Conservation (phyloP, 1,140 invertebrate genomes). For the Meloidogyne hapla region DNA sequence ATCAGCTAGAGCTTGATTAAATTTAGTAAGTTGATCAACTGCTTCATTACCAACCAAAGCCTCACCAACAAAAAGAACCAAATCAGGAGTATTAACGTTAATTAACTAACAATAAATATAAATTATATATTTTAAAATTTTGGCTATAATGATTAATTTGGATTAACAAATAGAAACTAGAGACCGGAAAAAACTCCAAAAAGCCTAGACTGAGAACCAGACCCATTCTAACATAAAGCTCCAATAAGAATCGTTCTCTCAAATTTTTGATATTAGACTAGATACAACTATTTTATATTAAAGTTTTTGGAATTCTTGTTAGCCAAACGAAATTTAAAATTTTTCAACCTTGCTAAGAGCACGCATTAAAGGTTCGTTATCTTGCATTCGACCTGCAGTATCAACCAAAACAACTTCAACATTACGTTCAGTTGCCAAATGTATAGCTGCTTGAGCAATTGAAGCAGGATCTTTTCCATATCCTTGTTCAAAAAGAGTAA, state of each 20-base stretch:
- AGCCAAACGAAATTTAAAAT: background rate
- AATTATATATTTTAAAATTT: no score
- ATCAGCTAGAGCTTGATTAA: conserved; percentile 85
- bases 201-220: no score
- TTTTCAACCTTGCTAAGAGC: conserved; percentile 79
- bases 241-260: no score
- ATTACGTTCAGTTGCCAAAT: conserved; percentile 75
- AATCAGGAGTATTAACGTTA: conserved; percentile 87
- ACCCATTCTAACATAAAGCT: no score
- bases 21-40: conserved; percentile 96
- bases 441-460: conserved; percentile 93
- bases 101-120: conserved; percentile 70
- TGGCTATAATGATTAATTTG: no score
- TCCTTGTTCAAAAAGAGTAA: conserved; percentile 93
- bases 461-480: conserved; percentile 98
- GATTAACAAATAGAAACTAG: no score
- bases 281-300: no score
- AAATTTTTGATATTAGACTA: no score
- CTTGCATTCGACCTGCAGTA: conserved; percentile 98
- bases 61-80: conserved; percentile 97
- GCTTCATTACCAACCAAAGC: conserved; percentile 99
- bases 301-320: no score
- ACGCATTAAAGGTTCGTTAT: conserved; percentile 97
- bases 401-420: conserved; percentile 92
- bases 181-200: no score